Evolutionary conservation across 2,888 invertebrate genomes (phyloP).

Genomic region (Cepaea hortensis): DNA sequence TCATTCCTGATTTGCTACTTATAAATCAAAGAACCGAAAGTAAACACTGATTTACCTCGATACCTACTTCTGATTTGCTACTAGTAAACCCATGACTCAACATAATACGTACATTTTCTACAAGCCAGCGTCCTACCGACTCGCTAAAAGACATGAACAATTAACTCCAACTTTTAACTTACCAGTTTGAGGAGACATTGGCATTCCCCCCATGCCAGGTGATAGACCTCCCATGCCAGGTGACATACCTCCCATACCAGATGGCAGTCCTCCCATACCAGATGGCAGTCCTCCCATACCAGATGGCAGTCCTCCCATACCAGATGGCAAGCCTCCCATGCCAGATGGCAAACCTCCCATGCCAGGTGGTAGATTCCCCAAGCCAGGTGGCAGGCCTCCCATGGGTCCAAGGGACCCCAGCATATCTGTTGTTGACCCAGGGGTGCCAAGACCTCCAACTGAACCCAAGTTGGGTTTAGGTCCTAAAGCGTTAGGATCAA

Average conservation of each 20-base stretch:
- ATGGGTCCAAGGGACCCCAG: neutral
- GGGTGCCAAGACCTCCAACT: conserved; percentile 7
- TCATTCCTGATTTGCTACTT: too few species aligned
- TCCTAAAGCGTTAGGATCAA: neutral
- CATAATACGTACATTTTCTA: too few species aligned
- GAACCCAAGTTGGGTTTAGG: neutral
- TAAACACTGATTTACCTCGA: too few species aligned
- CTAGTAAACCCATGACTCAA: too few species aligned
- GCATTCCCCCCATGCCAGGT: neutral
- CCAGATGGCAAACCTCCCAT: neutral
- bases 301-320: neutral
- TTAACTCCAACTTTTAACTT: neutral
- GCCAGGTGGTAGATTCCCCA: neutral
- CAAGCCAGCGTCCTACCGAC: too few species aligned
- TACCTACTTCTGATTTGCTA: too few species aligned
- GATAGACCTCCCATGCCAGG: neutral
- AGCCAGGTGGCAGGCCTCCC: neutral
- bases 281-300: neutral
- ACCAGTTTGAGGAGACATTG: neutral
- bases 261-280: neutral
- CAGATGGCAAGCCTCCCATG: neutral
- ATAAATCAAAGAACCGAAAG: too few species aligned
- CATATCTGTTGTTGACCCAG: neutral
- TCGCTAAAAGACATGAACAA: too few species aligned
- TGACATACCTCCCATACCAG: neutral